Percentiles rank a stretch among this genome's conserved stretches.
These are phyloP conservation scores for Dendrocopos noguchii DNA, from an alignment of 2,113 vertebrate species.

Conservation along the genomic window DNA sequence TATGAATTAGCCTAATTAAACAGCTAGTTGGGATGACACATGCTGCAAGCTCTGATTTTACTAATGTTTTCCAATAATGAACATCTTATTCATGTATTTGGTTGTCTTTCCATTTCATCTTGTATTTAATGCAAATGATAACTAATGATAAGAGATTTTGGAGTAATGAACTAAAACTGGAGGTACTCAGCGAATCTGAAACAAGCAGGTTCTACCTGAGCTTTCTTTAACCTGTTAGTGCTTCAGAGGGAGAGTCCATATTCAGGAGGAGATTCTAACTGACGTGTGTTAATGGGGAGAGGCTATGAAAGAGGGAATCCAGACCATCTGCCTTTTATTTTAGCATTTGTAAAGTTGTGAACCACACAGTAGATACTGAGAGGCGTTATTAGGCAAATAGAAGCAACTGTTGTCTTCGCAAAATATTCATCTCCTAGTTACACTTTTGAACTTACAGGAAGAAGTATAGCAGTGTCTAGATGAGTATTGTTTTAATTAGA, in stretches of 20 bases:
- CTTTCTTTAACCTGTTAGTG: not conserved
- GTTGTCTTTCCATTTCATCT: not conserved
- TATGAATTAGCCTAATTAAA: not conserved
- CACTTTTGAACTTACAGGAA: not conserved
- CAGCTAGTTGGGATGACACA: not conserved
- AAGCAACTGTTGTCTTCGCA: not conserved
- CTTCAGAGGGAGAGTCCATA: not conserved
- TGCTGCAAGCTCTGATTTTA: not conserved
- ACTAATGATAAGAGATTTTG: not conserved
- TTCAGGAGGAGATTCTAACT: not conserved
- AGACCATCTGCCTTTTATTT: not conserved
- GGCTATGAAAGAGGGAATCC: not conserved
- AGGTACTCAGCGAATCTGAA: not conserved
- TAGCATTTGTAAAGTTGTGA: not conserved
- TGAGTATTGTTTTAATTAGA: not conserved
- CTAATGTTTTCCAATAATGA: not conserved
- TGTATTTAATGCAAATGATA: not conserved
- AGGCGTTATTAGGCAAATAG: not conserved
- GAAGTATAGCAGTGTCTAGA: not conserved
- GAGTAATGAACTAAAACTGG: not conserved
- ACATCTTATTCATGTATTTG: not conserved
- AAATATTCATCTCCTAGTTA: not conserved
- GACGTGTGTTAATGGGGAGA: not conserved
- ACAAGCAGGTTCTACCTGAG: not conserved
- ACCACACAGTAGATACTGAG: not conserved